Conservation (phyloP, 2,888 invertebrate genomes). For the Plutella xylostella region DNA sequence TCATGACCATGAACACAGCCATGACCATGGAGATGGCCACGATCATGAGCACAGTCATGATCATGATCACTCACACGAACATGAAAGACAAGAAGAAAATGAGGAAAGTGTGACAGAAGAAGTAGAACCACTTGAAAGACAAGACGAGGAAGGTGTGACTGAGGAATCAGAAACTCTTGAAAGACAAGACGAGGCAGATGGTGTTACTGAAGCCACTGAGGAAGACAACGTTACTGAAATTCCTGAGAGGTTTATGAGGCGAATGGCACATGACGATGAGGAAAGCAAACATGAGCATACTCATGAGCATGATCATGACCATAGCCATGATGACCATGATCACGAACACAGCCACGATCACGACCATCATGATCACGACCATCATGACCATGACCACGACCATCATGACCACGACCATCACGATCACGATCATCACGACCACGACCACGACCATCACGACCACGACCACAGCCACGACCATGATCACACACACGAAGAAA, state of each 20-base stretch:
- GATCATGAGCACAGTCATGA: not conserved
- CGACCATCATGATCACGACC: not conserved
- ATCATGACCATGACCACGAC: constrained; percentile 5
- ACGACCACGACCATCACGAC: constrained; percentile 2
- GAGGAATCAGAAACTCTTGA: too few relatives aligned
- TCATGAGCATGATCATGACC: not conserved
- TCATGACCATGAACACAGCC: not conserved
- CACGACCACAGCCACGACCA: constrained; percentile 2
- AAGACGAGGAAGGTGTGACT: too few relatives aligned
- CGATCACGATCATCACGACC: not conserved
- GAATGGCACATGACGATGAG: constrained; percentile 4
- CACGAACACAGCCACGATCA: constrained; percentile 4
- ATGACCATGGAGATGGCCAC: constrained; percentile 2
- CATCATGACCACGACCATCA: constrained; percentile 6
- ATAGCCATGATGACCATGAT: not conserved
- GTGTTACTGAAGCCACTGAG: too few relatives aligned
- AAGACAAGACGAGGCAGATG: not conserved
- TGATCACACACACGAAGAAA: constrained; percentile 7
- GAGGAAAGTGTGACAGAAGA: too few relatives aligned
- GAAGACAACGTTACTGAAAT: too few relatives aligned
- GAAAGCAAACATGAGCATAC: constrained; percentile 1
- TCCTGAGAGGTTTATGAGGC: not conserved
- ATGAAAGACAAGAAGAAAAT: too few relatives aligned
- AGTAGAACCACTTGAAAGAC: too few relatives aligned
- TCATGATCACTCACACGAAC: too few relatives aligned